Evolutionary conservation across 2,797 vertebrate species (phyloP), one percentile per base, ranked within the genome.

Genomic region (Ctenopoma kingsleyae): DNA sequence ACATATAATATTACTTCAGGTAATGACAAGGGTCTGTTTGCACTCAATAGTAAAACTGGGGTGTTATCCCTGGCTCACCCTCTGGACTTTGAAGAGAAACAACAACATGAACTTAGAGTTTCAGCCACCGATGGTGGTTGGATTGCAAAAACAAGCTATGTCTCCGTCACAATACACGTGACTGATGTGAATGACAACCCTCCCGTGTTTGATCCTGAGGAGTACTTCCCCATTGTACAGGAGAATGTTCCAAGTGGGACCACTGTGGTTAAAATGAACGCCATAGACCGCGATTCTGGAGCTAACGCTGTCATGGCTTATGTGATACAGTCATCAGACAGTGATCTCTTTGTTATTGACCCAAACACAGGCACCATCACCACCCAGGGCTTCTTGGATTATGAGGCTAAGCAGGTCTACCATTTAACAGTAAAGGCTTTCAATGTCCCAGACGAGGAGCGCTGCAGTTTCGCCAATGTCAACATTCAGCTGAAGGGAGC

Each of bases 381-480:
- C 59, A 99, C 98, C n/a, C 98, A 99, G 89, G 98, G 98, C 13
- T 99, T 99, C 89, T 92, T 99, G 78, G 98, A 99, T 89, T 99
- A 97, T 62, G 98, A 99, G 90, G 95, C 97, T 27, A 98, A 97
- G 82, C 98, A 99, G 91, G 95, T 96, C 73, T 99, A 99, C 88
- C 97, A 98, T 76, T 89, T 99, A 76, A 99, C 94, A 0, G 94
- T 99, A 27, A 99, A 98, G 88, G 98, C 97, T 67, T 99, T 99
- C 87, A 99, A 99, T 35, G 95, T 99, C 71, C 98, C 98, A 1
- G 97, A 99, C 64, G 98, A 99, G 76, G 98, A 99, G 65, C 94
- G 95, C n/a, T 99, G 96, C 89, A 98, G 95, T 86, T 98, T 99
- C 57, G 97, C 98, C 75, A 96, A 93, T 0, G 95, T 99, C 76